Evolutionary conservation across 2,888 invertebrate genomes (phyloP), one percentile per base, ranked within the genome.

Genomic region (Drosophila kuntzei): DNA sequence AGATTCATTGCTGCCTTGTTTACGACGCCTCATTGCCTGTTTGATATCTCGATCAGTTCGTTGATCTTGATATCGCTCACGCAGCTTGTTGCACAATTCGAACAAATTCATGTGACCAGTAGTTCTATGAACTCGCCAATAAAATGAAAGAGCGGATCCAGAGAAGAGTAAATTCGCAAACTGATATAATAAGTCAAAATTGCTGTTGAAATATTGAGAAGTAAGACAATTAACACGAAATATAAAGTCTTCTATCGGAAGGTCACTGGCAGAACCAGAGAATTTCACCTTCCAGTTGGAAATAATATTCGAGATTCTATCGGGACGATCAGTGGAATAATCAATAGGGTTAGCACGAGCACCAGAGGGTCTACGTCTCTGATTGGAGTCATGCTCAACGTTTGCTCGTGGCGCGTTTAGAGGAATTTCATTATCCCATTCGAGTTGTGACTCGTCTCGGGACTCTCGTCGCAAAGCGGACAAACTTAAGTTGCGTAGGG

Each of bases 41-140:
- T 29, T 11, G n/a, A 61, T 32, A 12, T 46, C 37, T 9, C 53
- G 34, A 37, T 46, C 44, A 14, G 54, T n/a, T 34, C 47, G 29
- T n/a, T 62, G 47, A 14, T 54, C 49, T 6, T 49, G 41, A 27
- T 63, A 49, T n/a, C 49, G 12, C 22, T 49, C 20, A 7, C 20
- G 20, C 8, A 49, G 16, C 0, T 9, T 12, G 3, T n/a, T 54
- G 12, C 39, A 61, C 5, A 54, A 14, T 2, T 32, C n/a, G 37
- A 14, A 16, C 39, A 47, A 53, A 22, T 14, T 20, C 20, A 36
- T 9, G 1, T 36, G 29, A 3, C 18, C 32, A 2, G 18, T 18
- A 0, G 47, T 32, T 11, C 11, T n/a, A n/a, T n/a, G n/a, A n/a
- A n/a, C n/a, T n/a, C n/a, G n/a, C n/a, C n/a, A n/a, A n/a, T n/a